These are phyloP conservation scores for Calidris pygmaea DNA, from an alignment of 2,113 vertebrate species.

Conservation along the genomic window DNA sequence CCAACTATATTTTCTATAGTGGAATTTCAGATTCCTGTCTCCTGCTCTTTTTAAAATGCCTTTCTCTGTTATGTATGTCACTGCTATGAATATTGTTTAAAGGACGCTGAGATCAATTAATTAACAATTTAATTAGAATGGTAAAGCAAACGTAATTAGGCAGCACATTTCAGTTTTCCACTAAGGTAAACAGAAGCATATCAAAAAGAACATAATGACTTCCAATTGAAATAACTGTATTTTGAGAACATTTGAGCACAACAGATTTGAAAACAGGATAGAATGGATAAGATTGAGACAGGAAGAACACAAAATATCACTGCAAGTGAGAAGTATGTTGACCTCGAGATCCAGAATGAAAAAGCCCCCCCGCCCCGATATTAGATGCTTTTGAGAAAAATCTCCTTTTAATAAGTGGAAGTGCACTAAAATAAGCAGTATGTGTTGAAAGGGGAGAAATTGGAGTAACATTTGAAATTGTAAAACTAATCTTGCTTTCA, in stretches of 20 bases:
- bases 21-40: not conserved
- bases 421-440: not conserved
- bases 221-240: not conserved
- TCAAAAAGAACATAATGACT: not conserved
- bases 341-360: not conserved
- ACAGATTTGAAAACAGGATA: not conserved
- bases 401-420: not conserved
- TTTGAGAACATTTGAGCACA: not conserved
- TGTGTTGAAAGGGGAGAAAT: not conserved
- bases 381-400: not conserved
- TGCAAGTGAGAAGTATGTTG: not conserved
- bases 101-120: not conserved
- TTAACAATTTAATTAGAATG: slow-evolving; percentile 12
- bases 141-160: slow-evolving; percentile 29
- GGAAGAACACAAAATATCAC: not conserved
- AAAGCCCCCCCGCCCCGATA: not conserved
- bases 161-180: not conserved
- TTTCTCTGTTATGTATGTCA: not conserved
- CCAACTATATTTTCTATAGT: not conserved
- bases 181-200: not conserved
- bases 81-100: not conserved
- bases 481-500: not conserved
- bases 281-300: not conserved
- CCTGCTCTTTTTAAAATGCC: not conserved
- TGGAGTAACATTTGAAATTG: not conserved